A percentile compares a stretch with the other conserved stretches of the same genome.
Evolutionary conservation across 2,888 invertebrate species (phyloP).

Genomic region (Busseola fusca): DNA sequence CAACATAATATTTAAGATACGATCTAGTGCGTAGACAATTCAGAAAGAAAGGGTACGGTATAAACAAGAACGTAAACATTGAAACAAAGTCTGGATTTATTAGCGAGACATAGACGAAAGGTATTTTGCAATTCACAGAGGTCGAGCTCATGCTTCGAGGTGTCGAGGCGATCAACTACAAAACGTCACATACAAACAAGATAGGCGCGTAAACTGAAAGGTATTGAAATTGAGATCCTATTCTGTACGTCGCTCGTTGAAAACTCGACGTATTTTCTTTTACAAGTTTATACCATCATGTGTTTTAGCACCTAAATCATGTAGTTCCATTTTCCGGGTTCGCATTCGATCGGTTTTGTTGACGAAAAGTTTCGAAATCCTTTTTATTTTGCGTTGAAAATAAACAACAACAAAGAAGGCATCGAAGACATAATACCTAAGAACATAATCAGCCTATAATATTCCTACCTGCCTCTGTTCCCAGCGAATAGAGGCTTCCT

Average conservation of each 20-base stretch:
- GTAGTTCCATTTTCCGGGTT: slow-evolving; percentile 18
- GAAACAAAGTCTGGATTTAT: slow-evolving; percentile 23
- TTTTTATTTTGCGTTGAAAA: neutral
- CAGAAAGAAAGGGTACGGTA: slow-evolving; percentile 15
- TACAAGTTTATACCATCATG: slow-evolving; percentile 7
- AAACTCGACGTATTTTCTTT: slow-evolving; percentile 24
- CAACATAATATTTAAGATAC: slow-evolving; percentile 35
- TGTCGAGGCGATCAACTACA: slow-evolving; percentile 54
- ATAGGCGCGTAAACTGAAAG: slow-evolving; percentile 59
- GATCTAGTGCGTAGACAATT: slow-evolving; percentile 22
- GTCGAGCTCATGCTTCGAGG: slow-evolving; percentile 51
- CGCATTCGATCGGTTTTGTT: neutral
- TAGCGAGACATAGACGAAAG: slow-evolving; percentile 26
- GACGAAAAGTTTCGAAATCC: neutral
- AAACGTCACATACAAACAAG: slow-evolving; percentile 59
- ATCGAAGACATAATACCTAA: neutral
- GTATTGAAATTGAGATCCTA: slow-evolving; percentile 63
- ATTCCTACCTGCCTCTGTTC: no score
- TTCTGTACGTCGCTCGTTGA: slow-evolving; percentile 21
- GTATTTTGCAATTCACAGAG: slow-evolving; percentile 44
- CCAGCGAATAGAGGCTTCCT: neutral
- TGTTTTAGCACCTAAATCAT: slow-evolving; percentile 4
- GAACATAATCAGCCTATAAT: neutral
- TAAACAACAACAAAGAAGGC: neutral
- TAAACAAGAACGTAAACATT: slow-evolving; percentile 1